Percentiles rank a stretch among this genome's conserved stretches.
Conservation (phyloP, 2,888 invertebrate species). For the Yponomeuta evonymella region DNA sequence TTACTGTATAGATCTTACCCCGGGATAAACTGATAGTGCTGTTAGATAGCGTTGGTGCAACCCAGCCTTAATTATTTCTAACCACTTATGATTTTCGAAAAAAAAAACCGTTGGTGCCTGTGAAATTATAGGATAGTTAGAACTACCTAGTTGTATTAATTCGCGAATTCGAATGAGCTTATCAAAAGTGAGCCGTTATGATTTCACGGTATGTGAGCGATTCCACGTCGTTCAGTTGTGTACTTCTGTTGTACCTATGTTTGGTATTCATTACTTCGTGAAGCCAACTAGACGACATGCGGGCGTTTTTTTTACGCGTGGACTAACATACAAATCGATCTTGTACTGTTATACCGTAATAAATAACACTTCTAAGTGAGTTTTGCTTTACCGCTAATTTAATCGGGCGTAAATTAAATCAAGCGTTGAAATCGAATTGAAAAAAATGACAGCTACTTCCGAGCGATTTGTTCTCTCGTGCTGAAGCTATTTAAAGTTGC, state of each 20-base stretch:
- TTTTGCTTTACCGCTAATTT: background rate
- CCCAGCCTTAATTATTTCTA: too few species aligned
- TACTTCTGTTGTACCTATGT: background rate
- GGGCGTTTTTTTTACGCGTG: constrained; percentile 27
- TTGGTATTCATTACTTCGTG: constrained; percentile 29
- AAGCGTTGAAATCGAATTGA: background rate
- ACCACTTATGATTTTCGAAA: too few species aligned
- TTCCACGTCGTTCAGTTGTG: background rate
- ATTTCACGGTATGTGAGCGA: too few species aligned
- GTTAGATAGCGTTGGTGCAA: too few species aligned
- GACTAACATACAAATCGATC: constrained; percentile 29
- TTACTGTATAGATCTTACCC: too few species aligned
- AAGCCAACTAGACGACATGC: constrained; percentile 31
- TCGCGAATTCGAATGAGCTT: too few species aligned
- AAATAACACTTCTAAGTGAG: background rate
- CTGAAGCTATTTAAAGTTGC: background rate
- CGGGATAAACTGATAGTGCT: too few species aligned
- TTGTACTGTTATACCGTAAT: background rate
- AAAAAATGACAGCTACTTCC: background rate
- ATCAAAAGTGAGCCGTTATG: too few species aligned
- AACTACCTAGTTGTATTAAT: too few species aligned
- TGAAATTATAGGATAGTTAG: too few species aligned
- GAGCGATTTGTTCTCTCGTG: background rate
- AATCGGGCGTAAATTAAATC: background rate
- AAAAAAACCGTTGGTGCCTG: too few species aligned